These are phyloP conservation scores for Daboia siamensis DNA, from an alignment of 2,113 vertebrate species.

Conservation along the genomic window DNA sequence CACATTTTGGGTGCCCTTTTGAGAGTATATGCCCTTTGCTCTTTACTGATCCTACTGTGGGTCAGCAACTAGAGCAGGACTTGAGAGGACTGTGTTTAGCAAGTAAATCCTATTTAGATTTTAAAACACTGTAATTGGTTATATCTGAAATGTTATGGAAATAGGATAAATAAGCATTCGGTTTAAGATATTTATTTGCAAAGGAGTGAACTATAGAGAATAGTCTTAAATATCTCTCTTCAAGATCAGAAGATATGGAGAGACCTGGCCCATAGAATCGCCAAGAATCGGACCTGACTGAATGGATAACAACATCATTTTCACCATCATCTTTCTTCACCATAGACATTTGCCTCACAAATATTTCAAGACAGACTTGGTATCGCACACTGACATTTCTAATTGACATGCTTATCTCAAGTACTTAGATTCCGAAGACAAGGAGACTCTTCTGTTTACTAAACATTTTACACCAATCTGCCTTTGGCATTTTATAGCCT, in stretches of 20 bases:
- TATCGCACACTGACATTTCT: not conserved
- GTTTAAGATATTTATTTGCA: not conserved
- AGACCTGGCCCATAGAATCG: not conserved
- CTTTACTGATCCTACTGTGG: not conserved
- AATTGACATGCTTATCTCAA: not conserved
- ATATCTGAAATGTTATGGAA: not conserved
- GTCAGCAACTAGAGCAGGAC: not conserved
- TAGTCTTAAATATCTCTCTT: not conserved
- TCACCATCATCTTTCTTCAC: not conserved
- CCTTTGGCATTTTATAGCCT: not conserved
- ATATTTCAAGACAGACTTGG: not conserved
- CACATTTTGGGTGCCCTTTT: not conserved
- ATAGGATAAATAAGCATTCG: not conserved
- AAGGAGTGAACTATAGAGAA: not conserved
- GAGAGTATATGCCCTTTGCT: not conserved
- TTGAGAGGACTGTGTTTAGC: not conserved
- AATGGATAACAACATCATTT: not conserved
- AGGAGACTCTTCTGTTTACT: not conserved
- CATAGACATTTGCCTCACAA: not conserved
- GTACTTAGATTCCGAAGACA: not conserved
- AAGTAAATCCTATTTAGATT: not conserved
- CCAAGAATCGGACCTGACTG: not conserved
- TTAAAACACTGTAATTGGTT: not conserved
- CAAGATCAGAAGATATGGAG: not conserved
- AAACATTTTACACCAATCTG: not conserved